Evolutionary conservation across 2,888 invertebrate genomes (phyloP).

Genomic region (Sceliomorpha sp.): DNA sequence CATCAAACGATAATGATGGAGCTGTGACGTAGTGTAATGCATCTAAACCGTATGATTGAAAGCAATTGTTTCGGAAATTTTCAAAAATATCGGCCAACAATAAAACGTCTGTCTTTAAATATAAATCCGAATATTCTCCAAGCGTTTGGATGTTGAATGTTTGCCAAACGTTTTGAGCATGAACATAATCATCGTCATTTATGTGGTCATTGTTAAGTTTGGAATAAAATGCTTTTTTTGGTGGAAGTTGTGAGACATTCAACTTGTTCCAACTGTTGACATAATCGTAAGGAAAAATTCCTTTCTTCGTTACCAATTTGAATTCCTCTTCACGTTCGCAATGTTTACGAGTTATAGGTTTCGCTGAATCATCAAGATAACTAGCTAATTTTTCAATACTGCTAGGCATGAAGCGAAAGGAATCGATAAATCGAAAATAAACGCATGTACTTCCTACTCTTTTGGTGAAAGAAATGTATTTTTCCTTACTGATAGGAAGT

Average conservation of each 20-base stretch:
- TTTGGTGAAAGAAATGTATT: slow-evolving; percentile 24
- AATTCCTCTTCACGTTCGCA: neutral
- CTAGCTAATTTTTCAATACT: too few species aligned
- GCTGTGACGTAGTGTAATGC: too few species aligned
- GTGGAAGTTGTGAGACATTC: neutral
- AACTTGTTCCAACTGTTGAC: neutral
- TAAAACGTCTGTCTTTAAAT: slow-evolving; percentile 7
- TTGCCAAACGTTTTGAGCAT: slow-evolving; percentile 7
- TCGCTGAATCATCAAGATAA: neutral
- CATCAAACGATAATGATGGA: too few species aligned
- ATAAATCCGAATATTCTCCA: slow-evolving; percentile 4
- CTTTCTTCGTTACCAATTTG: neutral
- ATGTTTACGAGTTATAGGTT: neutral
- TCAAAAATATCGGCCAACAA: slow-evolving; percentile 31
- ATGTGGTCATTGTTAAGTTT: slow-evolving; percentile 4
- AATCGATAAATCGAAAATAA: slow-evolving; percentile 12
- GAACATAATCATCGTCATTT: slow-evolving; percentile 2
- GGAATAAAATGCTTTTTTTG: slow-evolving; percentile 1
- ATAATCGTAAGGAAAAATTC: slow-evolving; percentile 7
- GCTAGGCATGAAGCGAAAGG: neutral
- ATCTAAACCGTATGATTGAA: too few species aligned
- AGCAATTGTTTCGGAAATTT: slow-evolving; percentile 47
- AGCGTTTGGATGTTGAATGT: slow-evolving; percentile 8
- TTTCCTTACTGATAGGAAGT: slow-evolving; percentile 11
- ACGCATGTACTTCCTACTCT: slow-evolving; percentile 1